These are phyloP conservation scores for Phaenicophaeus curvirostris DNA, from an alignment of 2,797 vertebrate species.

Conservation along the genomic window DNA sequence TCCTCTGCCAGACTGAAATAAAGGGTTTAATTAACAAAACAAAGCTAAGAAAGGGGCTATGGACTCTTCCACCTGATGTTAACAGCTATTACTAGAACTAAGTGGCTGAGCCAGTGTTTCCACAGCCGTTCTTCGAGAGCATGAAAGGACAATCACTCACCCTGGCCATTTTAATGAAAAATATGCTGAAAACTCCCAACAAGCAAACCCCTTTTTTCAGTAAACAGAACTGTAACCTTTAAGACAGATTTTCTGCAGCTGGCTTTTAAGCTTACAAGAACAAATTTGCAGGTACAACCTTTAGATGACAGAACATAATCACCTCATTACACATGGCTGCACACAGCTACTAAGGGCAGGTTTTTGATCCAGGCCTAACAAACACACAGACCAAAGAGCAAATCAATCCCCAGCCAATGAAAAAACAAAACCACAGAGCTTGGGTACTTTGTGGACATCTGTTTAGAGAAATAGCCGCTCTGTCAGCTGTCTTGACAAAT, in stretches of 20 bases:
- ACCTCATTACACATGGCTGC: background rate
- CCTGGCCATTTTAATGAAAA: background rate
- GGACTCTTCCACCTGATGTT: background rate
- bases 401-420: accelerated
- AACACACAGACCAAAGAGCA: background rate
- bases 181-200: background rate
- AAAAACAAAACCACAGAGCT: background rate
- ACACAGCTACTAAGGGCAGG: background rate
- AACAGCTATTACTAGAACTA: background rate
- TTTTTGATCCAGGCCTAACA: background rate
- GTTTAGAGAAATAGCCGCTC: background rate
- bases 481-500: background rate
- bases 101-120: background rate
- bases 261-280: background rate
- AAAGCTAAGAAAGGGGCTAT: background rate
- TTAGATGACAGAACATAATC: background rate
- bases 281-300: background rate
- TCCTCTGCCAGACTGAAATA: background rate
- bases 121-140: background rate
- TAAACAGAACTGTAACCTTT: background rate
- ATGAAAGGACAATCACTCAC: background rate
- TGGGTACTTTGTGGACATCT: background rate
- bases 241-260: background rate
- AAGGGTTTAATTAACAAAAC: background rate
- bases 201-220: background rate